Percentiles rank a stretch among this genome's conserved stretches.
Evolutionary conservation across 2,797 vertebrate genomes (phyloP).

Genomic region (Chanos chanos): DNA sequence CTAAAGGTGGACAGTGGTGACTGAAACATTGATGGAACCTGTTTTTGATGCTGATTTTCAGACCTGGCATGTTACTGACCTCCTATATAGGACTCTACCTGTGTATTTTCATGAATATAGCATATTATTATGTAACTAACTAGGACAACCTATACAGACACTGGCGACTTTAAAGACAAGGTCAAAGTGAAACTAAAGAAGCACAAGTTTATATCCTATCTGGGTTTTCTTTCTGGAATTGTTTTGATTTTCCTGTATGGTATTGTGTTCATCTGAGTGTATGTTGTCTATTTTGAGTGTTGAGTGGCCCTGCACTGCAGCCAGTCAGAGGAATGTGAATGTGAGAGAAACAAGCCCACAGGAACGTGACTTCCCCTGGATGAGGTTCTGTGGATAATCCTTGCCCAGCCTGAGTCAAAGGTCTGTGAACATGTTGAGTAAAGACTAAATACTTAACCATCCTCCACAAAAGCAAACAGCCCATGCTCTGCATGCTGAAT

Average conservation of each 20-base stretch:
- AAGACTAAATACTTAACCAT: no score
- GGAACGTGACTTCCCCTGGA: background rate
- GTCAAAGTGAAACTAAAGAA: constrained; percentile 73
- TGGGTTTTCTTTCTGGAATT: constrained; percentile 44
- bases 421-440: background rate
- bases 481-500: no score
- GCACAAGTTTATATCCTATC: constrained; percentile 80
- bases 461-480: no score
- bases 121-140: constrained; percentile 61
- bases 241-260: constrained; percentile 44
- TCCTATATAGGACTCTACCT: constrained; percentile 65
- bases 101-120: constrained; percentile 71
- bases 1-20: background rate
- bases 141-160: constrained; percentile 37
- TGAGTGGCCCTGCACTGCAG: constrained; percentile 28
- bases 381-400: no score
- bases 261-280: constrained; percentile 40
- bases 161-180: constrained; percentile 55
- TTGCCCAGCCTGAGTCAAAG: no score
- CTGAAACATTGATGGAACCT: constrained; percentile 9
- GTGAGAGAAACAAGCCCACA: background rate
- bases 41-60: constrained; percentile 41
- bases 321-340: background rate
- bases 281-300: constrained; percentile 39
- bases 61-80: constrained; percentile 49